Evolutionary conservation across 2,888 invertebrate species (phyloP), one percentile per base, ranked within the genome.

Genomic region (Nineta flava): DNA sequence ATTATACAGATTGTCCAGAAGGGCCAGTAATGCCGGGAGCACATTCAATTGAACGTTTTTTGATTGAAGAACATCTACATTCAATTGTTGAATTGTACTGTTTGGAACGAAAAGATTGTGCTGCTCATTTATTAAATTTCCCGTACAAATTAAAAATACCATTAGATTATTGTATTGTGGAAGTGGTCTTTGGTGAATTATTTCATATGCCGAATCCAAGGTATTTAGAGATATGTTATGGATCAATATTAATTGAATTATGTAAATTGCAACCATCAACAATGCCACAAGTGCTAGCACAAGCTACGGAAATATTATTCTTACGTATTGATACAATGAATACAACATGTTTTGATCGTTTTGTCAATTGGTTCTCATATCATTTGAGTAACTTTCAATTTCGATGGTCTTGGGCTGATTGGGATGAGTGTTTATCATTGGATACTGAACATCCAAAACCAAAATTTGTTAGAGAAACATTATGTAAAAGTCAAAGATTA

Each of bases 331-430:
- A 97, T 64, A 83, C 87, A 1, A 97, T 99, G 97, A 95, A 96
- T 65, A 86, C 92, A 1, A 83, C 91, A 2, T 93, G 95, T 63
- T 90, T 97, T 67, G 97, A 99, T 68, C 81, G 96, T 59, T 94
- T 99, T 65, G 88, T 87, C 19, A 84, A 82, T 65, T 99, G 99
- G 99, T 99, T 99, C 68, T 81, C 91, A 1, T 97, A 97, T 66
- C 97, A 99, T 69, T 74, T 99, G 67, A 96, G 96, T 65, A 99
- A 99, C 71, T 99, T 99, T 67, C 96, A 99, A 67, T 99, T 94
- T 65, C 82, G 94, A 49, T 99, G 97, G 97, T 92, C 92, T 2
- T 99, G 99, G 99, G 91, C 92, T 56, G 93, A 93, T 62, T 93
- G 93, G 93, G 86, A 87, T 61, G 81, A 82, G 12, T 88, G 88